Conservation (phyloP, 2,888 invertebrate species). For the Apantesis nais region DNA sequence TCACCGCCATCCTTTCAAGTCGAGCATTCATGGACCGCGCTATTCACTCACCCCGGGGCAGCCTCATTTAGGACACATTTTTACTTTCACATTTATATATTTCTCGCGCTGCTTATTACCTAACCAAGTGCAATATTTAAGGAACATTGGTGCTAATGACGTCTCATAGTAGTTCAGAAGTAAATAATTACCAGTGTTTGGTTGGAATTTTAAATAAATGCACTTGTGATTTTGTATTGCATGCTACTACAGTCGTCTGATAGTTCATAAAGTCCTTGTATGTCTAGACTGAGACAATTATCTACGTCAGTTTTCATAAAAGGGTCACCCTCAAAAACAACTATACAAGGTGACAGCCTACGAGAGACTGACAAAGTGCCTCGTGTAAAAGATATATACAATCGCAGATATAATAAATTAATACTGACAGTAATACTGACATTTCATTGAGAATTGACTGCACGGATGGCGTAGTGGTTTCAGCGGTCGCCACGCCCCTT, state of each 20-base stretch:
- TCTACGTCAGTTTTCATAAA: neutral
- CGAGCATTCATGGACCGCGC: constrained; percentile 33
- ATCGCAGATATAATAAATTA: too few relatives aligned
- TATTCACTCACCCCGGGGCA: constrained; percentile 40
- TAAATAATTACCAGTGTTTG: constrained; percentile 1
- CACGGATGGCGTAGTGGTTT: too few relatives aligned
- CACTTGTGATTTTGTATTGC: neutral
- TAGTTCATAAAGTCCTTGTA: neutral
- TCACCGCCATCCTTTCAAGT: constrained; percentile 37
- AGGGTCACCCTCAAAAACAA: neutral
- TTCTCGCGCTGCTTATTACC: constrained; percentile 33
- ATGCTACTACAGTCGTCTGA: neutral
- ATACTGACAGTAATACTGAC: too few relatives aligned
- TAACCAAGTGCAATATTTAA: constrained; percentile 26
- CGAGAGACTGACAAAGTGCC: neutral
- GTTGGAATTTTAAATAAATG: neutral
- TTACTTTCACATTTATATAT: constrained; percentile 30
- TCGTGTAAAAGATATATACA: neutral
- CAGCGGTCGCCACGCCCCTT: too few relatives aligned
- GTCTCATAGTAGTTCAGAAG: neutral
- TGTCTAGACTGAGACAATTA: neutral
- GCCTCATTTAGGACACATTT: constrained; percentile 48
- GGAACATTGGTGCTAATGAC: constrained; percentile 6
- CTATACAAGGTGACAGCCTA: neutral
- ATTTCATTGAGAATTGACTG: too few relatives aligned